phyloP scores from a whole-genome alignment of 2,113 vertebrate genomes.

The Nansenia antarctica region DNA sequence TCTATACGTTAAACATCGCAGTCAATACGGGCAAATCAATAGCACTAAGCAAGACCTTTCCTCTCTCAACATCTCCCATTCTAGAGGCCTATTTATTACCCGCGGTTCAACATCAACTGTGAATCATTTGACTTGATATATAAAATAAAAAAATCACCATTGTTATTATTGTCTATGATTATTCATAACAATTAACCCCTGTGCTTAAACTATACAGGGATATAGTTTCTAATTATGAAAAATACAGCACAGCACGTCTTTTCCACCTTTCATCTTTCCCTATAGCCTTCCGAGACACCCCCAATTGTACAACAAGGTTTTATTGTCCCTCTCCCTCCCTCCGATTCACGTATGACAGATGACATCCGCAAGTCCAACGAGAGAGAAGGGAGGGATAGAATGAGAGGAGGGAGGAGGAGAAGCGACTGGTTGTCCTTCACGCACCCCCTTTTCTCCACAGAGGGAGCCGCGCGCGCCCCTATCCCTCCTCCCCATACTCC shows the following conservation, averaged over 20 bases:
- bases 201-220: not conserved
- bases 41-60: conserved; percentile 58
- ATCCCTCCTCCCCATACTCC: conserved; percentile 76
- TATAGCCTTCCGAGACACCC: conserved; percentile 29
- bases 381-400: conserved; percentile 31
- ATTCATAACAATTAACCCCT: not conserved
- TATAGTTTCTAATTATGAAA: conserved; percentile 63
- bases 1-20: conserved; percentile 82
- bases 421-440: conserved; percentile 82
- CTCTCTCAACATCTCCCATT: conserved; percentile 1
- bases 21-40: conserved; percentile 79
- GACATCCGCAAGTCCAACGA: conserved; percentile 75
- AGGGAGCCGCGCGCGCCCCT: conserved; percentile 73
- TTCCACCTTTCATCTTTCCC: conserved; percentile 4
- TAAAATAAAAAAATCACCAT: not conserved
- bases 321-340: conserved; percentile 66
- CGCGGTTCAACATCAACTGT: not conserved
- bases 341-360: conserved; percentile 77
- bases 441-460: conserved; percentile 75
- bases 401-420: conserved; percentile 38
- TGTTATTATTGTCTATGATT: not conserved
- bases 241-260: conserved; percentile 58
- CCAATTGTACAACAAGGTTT: conserved; percentile 55
- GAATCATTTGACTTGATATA: not conserved
- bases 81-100: not conserved